Conservation (phyloP, 2,113 vertebrate species). For the Gambusia affinis region DNA sequence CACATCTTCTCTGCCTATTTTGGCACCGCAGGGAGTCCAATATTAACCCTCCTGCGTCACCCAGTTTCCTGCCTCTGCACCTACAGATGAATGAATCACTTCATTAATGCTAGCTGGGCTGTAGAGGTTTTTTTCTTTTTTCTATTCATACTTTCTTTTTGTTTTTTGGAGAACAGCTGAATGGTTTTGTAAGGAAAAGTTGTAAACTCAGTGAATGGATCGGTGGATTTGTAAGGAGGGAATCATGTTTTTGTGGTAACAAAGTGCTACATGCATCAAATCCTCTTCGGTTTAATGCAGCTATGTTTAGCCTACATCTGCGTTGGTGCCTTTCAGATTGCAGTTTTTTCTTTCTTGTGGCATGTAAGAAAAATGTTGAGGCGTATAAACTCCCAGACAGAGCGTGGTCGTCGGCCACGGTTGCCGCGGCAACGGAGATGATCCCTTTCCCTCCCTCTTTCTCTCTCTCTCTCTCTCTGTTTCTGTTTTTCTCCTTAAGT, state of each 20-base stretch:
- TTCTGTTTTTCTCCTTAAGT: conserved; percentile 6
- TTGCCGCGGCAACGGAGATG: conserved; percentile 71
- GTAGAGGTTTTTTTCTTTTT: conserved; percentile 23
- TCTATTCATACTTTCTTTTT: conserved; percentile 12
- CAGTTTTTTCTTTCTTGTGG: not conserved
- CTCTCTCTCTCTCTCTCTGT: no score
- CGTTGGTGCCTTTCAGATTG: conserved; percentile 15
- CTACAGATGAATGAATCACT: conserved; percentile 59
- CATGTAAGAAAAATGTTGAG: conserved; percentile 22
- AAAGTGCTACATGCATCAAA: not conserved
- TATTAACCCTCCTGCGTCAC: conserved; percentile 51
- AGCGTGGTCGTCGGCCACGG: conserved; percentile 66
- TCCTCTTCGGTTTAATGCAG: not conserved
- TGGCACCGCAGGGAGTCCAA: conserved; percentile 38
- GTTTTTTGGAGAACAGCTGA: conserved; percentile 44
- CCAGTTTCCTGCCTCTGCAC: conserved; percentile 54
- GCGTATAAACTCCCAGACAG: conserved; percentile 53
- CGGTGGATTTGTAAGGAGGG: conserved; percentile 34
- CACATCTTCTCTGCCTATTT: conserved; percentile 24
- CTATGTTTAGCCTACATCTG: conserved; percentile 4
- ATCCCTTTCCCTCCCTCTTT: conserved; percentile 10
- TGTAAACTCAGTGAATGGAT: conserved; percentile 22
- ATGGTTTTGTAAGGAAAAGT: conserved; percentile 11
- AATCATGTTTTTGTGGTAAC: conserved; percentile 32
- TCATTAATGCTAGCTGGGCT: conserved; percentile 4